Evolutionary conservation across 2,888 invertebrate genomes (phyloP).

Genomic region (Limnephilus lunatus): DNA sequence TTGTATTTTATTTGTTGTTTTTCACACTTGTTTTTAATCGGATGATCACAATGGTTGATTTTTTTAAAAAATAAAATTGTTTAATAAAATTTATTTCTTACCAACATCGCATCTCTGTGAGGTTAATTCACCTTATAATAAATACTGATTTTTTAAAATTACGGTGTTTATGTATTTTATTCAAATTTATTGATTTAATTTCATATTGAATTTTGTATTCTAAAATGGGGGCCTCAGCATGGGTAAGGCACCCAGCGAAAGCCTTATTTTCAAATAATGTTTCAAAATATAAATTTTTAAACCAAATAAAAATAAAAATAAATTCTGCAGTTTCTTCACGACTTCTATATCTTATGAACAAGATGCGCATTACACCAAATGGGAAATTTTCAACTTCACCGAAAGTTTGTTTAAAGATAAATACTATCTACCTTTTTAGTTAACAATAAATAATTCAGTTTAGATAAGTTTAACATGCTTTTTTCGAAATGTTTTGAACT

Average conservation of each 20-base stretch:
- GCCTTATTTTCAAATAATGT: too few species aligned
- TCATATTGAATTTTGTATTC: too few species aligned
- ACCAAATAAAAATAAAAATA: too few species aligned
- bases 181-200: too few species aligned
- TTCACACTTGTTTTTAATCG: background rate
- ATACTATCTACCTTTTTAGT: background rate
- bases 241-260: too few species aligned
- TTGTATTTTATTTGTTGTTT: background rate
- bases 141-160: too few species aligned
- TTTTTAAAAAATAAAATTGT: too few species aligned
- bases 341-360: background rate
- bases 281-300: too few species aligned
- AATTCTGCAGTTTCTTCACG: background rate
- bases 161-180: too few species aligned
- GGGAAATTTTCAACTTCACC: background rate
- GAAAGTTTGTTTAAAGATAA: background rate
- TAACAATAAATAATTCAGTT: background rate
- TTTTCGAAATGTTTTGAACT: background rate
- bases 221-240: too few species aligned
- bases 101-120: background rate
- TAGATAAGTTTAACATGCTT: background rate
- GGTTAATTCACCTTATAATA: background rate
- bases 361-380: background rate
- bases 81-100: too few species aligned
- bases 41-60: background rate